Evolutionary conservation across 2,888 invertebrate genomes (phyloP).

Genomic region (Aporophyla nigra): DNA sequence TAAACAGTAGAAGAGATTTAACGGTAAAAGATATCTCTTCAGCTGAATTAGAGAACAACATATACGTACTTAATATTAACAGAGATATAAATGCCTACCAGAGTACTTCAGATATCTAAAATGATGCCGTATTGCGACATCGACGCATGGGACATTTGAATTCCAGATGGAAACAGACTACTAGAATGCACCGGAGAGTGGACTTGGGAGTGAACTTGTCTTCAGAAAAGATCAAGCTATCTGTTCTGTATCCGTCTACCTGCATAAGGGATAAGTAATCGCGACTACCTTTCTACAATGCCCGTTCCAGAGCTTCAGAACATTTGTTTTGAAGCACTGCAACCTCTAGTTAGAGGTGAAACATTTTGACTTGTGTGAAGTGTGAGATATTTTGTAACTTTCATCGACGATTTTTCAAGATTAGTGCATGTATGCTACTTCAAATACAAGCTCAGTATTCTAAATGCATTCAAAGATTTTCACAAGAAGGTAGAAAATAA

Average conservation of each 20-base stretch:
- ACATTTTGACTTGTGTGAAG: neutral
- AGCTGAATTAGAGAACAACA: neutral
- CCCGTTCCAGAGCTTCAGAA: neutral
- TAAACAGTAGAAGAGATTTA: neutral
- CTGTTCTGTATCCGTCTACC: too few relatives aligned
- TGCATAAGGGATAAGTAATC: constrained; percentile 3
- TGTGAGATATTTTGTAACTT: neutral
- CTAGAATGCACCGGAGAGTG: neutral
- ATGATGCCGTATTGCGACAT: constrained; percentile 25
- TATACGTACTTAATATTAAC: neutral
- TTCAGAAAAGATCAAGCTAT: neutral
- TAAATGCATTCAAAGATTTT: neutral
- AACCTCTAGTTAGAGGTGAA: neutral
- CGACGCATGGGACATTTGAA: constrained; percentile 31
- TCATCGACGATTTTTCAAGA: neutral
- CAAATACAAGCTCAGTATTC: neutral
- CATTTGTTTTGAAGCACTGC: too few relatives aligned
- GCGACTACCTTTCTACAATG: neutral
- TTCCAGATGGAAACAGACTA: constrained; percentile 10
- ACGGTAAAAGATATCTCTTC: too few relatives aligned
- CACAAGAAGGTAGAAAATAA: neutral
- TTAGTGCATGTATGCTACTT: too few relatives aligned
- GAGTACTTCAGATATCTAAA: neutral
- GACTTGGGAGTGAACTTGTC: neutral
- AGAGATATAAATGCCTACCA: neutral